phyloP scores from a whole-genome alignment of 1,140 invertebrate genomes.

The Aradophagus sp. region DNA sequence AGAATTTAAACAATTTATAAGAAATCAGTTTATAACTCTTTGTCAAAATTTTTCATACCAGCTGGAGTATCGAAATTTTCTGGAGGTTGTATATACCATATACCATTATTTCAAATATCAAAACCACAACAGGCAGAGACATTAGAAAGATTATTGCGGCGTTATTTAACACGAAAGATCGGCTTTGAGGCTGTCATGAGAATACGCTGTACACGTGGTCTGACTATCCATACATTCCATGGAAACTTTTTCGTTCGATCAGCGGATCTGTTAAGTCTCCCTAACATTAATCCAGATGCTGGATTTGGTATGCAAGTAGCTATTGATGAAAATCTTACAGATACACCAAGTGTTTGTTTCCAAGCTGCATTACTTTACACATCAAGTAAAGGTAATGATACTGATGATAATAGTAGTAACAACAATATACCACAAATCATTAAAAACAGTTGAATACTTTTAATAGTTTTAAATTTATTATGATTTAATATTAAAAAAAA shows the following conservation, averaged over 20 bases:
- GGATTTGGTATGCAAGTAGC: conserved; percentile 98
- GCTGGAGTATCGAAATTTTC: conserved; percentile 96
- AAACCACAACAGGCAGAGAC: conserved; percentile 82
- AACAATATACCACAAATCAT: no score
- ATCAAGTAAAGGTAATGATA: conserved; percentile 95
- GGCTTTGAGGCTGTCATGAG: conserved; percentile 99
- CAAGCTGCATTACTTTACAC: conserved; percentile 98
- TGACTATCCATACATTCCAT: conserved; percentile 98
- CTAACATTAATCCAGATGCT: conserved; percentile 98
- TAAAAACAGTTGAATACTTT: no score
- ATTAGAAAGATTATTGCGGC: conserved; percentile 85
- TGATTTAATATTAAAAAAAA: no score
- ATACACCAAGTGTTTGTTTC: conserved; percentile 93
- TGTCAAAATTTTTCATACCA: conserved; percentile 69
- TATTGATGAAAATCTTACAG: conserved; percentile 93
- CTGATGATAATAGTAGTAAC: no score
- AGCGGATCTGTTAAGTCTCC: conserved; percentile 95
- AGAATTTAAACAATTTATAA: no score
- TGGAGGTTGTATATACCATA: conserved; percentile 94
- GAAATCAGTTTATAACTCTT: no score
- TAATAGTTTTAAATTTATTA: no score
- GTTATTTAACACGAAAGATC: conserved; percentile 97
- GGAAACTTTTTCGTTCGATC: conserved; percentile 99
- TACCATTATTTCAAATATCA: conserved; percentile 89
- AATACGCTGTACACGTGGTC: conserved; percentile 93